Conservation (phyloP, 2,113 vertebrate genomes). For the Anolis carolinensis region DNA sequence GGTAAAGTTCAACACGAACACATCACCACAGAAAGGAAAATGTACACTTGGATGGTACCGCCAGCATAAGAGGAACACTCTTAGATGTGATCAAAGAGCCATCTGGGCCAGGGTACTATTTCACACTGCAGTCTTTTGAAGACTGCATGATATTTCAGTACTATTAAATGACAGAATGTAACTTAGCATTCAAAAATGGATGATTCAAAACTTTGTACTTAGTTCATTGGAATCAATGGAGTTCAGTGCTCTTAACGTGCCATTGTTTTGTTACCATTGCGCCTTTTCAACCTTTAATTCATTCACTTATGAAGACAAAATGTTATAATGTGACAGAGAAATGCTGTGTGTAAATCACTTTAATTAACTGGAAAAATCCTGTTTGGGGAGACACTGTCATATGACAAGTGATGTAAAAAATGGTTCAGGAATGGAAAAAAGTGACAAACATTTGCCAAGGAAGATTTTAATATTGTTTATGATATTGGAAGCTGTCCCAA, state of each 20-base stretch:
- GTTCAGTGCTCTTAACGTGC: not conserved
- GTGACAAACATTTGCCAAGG: not conserved
- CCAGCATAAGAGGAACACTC: not conserved
- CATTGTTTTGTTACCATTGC: not conserved
- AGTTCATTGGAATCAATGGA: not conserved
- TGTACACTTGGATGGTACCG: not conserved
- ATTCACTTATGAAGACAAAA: not conserved
- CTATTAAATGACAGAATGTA: not conserved
- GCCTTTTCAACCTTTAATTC: not conserved
- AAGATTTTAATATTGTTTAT: constrained; percentile 7
- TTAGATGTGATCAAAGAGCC: not conserved
- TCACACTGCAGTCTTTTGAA: not conserved
- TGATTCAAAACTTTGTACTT: not conserved
- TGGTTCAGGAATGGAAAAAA: not conserved
- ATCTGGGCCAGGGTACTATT: not conserved
- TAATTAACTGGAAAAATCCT: not conserved
- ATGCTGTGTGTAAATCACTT: not conserved
- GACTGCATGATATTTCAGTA: too few species aligned
- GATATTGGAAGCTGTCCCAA: not conserved
- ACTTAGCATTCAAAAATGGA: not conserved
- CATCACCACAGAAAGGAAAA: not conserved
- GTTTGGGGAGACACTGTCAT: not conserved
- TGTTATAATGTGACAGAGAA: not conserved
- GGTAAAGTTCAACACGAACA: not conserved
- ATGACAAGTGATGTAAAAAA: not conserved